Conservation (phyloP, 2,797 vertebrate species). For the Phalloptychus januarius region DNA sequence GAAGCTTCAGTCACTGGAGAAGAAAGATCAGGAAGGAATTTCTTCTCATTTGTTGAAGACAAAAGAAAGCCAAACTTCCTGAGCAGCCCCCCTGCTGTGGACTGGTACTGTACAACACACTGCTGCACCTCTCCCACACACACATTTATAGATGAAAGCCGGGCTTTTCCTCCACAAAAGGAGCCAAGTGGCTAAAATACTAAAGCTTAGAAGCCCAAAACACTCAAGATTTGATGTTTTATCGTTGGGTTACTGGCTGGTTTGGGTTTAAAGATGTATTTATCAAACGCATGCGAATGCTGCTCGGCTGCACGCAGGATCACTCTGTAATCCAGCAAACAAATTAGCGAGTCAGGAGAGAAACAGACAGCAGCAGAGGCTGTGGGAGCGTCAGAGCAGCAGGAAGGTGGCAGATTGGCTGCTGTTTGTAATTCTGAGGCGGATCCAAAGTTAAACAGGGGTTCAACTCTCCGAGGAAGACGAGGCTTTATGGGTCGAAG, state of each 20-base stretch:
- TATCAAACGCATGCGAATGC: conserved; percentile 16
- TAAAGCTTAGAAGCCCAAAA: not conserved
- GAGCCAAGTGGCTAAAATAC: not conserved
- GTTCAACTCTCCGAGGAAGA: conserved; percentile 50
- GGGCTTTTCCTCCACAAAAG: conserved; percentile 1
- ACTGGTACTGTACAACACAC: conserved; percentile 54
- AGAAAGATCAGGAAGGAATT: conserved; percentile 69
- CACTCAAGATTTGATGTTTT: not conserved
- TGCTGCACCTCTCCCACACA: conserved; percentile 29
- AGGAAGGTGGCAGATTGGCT: conserved; percentile 56
- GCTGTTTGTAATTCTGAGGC: conserved; percentile 42
- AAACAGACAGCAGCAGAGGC: conserved; percentile 33
- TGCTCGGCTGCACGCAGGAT: conserved; percentile 16
- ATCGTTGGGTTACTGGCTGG: not conserved
- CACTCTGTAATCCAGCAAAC: conserved; percentile 47
- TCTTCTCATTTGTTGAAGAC: conserved; percentile 52
- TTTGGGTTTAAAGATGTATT: not conserved
- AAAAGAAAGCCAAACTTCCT: conserved; percentile 71
- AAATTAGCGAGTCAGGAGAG: conserved; percentile 14
- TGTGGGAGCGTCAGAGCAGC: not conserved
- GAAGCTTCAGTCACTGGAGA: conserved; percentile 38
- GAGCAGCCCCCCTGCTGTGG: conserved; percentile 45
- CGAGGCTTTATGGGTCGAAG: conserved; percentile 60
- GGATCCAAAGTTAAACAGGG: conserved; percentile 40
- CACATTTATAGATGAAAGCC: conserved; percentile 46